Evolutionary conservation across 2,888 invertebrate genomes (phyloP).

Genomic region (Microchrysa polita): DNA sequence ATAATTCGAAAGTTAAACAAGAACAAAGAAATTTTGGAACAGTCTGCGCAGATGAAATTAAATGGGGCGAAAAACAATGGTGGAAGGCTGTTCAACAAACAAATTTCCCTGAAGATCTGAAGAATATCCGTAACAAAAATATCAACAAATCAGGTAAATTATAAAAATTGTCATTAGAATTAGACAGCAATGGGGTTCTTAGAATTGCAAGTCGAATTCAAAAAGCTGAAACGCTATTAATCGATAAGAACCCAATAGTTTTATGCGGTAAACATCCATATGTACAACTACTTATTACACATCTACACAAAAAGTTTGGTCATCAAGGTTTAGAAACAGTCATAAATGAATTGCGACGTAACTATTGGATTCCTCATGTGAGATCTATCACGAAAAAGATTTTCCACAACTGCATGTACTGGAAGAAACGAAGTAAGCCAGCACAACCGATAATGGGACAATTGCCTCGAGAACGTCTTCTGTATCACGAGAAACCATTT

Average conservation of each 20-base stretch:
- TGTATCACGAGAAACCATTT: conserved; percentile 51
- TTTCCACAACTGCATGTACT: conserved; percentile 36
- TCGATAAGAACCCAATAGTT: conserved; percentile 36
- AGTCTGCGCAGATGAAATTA: neutral
- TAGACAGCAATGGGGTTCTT: conserved; percentile 23
- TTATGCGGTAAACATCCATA: conserved; percentile 37
- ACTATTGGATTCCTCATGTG: conserved; percentile 44
- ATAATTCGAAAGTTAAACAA: neutral
- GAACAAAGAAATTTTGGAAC: neutral
- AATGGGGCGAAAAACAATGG: conserved; percentile 28
- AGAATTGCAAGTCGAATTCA: conserved; percentile 11
- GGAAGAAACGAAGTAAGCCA: conserved; percentile 41
- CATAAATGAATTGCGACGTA: conserved; percentile 20
- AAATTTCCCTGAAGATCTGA: neutral
- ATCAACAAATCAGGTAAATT: neutral
- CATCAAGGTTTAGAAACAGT: neutral
- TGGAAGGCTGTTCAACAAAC: conserved; percentile 30
- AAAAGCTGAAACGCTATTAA: neutral
- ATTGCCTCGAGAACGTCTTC: conserved; percentile 51
- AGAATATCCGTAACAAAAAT: conserved; percentile 17
- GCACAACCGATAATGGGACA: conserved; percentile 53
- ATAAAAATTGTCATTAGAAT: conserved; percentile 5
- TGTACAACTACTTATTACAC: conserved; percentile 10
- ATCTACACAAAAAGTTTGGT: neutral
- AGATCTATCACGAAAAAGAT: conserved; percentile 35